phyloP scores from a whole-genome alignment of 2,888 invertebrate genomes.

The Acrobasis consociella region DNA sequence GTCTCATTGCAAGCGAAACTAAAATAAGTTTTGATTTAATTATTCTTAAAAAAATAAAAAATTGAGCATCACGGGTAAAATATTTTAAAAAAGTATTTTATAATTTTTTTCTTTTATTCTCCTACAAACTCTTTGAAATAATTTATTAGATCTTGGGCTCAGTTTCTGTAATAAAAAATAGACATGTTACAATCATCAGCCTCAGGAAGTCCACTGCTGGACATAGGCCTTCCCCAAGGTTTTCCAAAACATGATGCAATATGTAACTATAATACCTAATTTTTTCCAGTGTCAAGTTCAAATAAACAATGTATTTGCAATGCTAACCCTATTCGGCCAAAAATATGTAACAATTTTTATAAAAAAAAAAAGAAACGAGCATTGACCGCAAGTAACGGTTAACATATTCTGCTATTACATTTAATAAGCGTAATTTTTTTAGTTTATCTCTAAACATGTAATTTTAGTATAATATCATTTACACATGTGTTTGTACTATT shows the following conservation, averaged over 20 bases:
- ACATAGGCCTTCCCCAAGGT: no score
- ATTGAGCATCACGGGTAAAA: no score
- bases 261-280: no score
- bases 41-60: no score
- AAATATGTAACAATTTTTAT: not conserved
- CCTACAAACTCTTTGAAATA: not conserved
- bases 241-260: no score
- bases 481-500: no score
- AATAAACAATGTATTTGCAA: not conserved
- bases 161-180: no score
- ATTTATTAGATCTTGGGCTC: not conserved
- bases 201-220: no score
- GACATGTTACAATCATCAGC: no score
- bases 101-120: not conserved
- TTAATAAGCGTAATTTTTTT: not conserved
- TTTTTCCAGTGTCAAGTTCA: not conserved
- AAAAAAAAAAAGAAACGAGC: not conserved
- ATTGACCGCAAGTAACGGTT: constrained; percentile 15
- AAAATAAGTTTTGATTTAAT: no score
- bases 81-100: no score
- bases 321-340: not conserved
- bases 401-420: not conserved
- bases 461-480: not conserved
- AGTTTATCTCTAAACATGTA: not conserved
- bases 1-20: not conserved